phyloP scores from a whole-genome alignment of 2,888 invertebrate species.

The Stenodema calcarata region DNA sequence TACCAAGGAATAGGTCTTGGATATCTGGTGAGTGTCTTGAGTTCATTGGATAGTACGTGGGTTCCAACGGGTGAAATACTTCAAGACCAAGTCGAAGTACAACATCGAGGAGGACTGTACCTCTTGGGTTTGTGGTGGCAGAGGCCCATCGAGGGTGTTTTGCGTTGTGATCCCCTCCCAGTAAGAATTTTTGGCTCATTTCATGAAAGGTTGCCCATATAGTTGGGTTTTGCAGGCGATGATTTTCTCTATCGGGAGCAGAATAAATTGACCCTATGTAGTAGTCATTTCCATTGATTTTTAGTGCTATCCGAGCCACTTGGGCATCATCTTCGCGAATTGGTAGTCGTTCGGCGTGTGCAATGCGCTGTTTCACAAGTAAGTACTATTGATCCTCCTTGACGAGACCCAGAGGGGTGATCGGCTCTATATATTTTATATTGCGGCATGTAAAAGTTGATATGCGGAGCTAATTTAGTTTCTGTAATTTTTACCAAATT shows the following conservation, averaged over 20 bases:
- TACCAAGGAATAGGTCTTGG: too few species aligned
- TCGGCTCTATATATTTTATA: conserved; percentile 14
- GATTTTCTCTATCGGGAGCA: conserved; percentile 24
- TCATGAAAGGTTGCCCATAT: too few species aligned
- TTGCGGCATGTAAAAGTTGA: neutral
- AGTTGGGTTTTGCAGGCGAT: too few species aligned
- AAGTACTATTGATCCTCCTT: neutral
- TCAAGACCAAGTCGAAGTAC: neutral
- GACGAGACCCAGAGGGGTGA: neutral
- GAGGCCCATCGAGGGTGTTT: too few species aligned
- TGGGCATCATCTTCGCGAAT: neutral
- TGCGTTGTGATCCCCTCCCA: too few species aligned
- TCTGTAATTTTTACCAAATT: too few species aligned
- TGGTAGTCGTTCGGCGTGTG: neutral
- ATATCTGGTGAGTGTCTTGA: conserved; percentile 23
- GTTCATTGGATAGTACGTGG: conserved; percentile 9
- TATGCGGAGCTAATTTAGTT: too few species aligned
- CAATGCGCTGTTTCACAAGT: neutral
- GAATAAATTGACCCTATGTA: conserved; percentile 10
- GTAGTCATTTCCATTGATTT: neutral
- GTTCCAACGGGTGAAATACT: too few species aligned
- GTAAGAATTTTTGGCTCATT: neutral
- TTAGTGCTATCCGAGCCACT: neutral
- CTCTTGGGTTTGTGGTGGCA: conserved; percentile 1
- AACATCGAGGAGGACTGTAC: neutral